A percentile compares a stretch with the other conserved stretches of the same genome.
phyloP scores from a whole-genome alignment of 2,113 vertebrate species.

The Menidia beryllina region DNA sequence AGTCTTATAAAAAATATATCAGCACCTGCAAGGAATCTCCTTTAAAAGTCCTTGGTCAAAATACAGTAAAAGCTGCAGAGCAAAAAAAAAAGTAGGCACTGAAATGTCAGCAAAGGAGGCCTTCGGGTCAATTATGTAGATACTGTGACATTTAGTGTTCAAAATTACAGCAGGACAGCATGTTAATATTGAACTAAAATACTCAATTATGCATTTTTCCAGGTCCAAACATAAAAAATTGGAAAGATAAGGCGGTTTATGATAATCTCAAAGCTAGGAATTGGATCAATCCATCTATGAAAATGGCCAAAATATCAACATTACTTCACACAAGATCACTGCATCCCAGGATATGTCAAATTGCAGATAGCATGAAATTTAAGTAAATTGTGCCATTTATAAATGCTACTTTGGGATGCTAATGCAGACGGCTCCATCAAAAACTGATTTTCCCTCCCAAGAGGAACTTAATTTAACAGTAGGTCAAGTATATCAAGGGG shows the following conservation, averaged over 20 bases:
- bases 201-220: constrained; percentile 35
- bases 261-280: constrained; percentile 36
- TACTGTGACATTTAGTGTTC: not conserved
- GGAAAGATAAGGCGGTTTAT: no score
- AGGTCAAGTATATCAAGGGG: constrained; percentile 14
- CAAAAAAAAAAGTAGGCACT: not conserved
- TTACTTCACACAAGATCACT: not conserved
- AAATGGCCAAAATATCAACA: constrained; percentile 29
- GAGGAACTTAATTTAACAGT: constrained; percentile 17
- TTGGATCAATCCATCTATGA: no score
- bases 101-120: not conserved
- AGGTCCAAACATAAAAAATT: constrained; percentile 44
- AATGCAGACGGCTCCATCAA: constrained; percentile 12
- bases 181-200: not conserved
- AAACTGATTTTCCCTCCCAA: not conserved
- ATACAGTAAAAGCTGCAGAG: not conserved
- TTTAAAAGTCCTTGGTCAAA: constrained; percentile 15
- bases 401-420: constrained; percentile 27
- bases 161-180: not conserved
- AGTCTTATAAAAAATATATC: constrained; percentile 4
- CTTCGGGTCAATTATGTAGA: not conserved
- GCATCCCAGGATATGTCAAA: constrained; percentile 2
- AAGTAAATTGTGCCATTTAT: constrained; percentile 20
- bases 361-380: constrained; percentile 26
- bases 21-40: constrained; percentile 15